These are phyloP conservation scores for Crocallis elinguaria DNA, from an alignment of 2,888 invertebrate species.

Conservation along the genomic window DNA sequence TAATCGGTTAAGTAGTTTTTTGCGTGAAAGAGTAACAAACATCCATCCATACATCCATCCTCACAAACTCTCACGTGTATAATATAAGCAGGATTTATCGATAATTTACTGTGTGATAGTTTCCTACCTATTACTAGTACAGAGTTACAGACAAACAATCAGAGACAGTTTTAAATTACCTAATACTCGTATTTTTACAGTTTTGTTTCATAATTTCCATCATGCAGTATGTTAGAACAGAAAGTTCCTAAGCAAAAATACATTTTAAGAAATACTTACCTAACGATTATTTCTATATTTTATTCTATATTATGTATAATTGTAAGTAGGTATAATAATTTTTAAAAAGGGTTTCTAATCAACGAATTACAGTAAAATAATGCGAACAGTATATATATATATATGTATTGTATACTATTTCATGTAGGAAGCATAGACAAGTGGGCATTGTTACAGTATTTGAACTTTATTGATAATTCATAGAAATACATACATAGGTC, in stretches of 20 bases:
- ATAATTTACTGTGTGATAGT: no score
- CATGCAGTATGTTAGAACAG: constrained; percentile 67
- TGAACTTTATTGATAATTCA: constrained; percentile 2
- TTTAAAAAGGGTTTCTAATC: constrained; percentile 76
- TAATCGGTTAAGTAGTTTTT: no score
- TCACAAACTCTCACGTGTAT: no score
- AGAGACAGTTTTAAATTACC: no score
- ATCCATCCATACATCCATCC: no score
- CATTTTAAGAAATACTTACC: constrained; percentile 61
- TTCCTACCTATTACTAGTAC: no score
- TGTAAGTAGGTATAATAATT: constrained; percentile 70
- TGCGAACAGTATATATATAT: constrained; percentile 51
- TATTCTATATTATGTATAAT: constrained; percentile 45
- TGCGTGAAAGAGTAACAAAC: no score
- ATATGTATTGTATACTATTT: constrained; percentile 14
- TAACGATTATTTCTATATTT: constrained; percentile 68
- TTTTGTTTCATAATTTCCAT: constrained; percentile 2
- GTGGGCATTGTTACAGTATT: constrained; percentile 37
- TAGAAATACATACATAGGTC: background rate
- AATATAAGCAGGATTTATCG: no score
- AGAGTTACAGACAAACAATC: no score
- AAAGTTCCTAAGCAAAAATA: constrained; percentile 79
- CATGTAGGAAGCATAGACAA: constrained; percentile 38
- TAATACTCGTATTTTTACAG: no score
- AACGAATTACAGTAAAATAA: constrained; percentile 75